Evolutionary conservation across 2,888 invertebrate genomes (phyloP).

Genomic region (Pachycephus smyrnensis): DNA sequence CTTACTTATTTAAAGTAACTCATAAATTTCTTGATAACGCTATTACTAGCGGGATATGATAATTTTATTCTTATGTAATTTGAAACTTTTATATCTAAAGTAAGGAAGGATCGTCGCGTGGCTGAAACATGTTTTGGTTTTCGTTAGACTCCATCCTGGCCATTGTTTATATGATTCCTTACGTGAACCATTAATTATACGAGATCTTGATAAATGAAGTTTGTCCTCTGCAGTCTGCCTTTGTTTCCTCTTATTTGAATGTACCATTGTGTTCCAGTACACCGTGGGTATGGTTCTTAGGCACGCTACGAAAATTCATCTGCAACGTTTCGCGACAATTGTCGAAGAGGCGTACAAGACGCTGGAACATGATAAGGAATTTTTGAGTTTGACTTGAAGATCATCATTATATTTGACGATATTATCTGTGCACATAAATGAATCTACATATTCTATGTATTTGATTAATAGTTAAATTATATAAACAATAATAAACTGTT

Average conservation of each 20-base stretch:
- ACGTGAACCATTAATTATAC: slow-evolving; percentile 2
- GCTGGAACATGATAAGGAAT: not conserved
- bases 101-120: not conserved
- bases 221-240: not conserved
- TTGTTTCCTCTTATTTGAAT: not conserved
- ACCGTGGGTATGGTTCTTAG: not conserved
- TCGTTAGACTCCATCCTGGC: not conserved
- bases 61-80: not conserved
- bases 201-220: slow-evolving; percentile 1
- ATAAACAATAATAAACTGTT: not conserved
- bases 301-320: not conserved
- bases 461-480: not conserved
- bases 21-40: not conserved
- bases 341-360: not conserved
- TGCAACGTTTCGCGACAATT: not conserved
- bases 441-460: not conserved
- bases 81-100: not conserved
- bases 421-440: not conserved
- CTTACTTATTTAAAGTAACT: not conserved
- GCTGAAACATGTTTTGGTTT: not conserved
- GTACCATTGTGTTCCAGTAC: not conserved
- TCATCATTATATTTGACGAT: no score
- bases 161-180: not conserved
- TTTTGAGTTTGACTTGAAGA: not conserved
- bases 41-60: not conserved